phyloP scores from a whole-genome alignment of 2,797 vertebrate genomes.

The Pogoniulus pusillus region DNA sequence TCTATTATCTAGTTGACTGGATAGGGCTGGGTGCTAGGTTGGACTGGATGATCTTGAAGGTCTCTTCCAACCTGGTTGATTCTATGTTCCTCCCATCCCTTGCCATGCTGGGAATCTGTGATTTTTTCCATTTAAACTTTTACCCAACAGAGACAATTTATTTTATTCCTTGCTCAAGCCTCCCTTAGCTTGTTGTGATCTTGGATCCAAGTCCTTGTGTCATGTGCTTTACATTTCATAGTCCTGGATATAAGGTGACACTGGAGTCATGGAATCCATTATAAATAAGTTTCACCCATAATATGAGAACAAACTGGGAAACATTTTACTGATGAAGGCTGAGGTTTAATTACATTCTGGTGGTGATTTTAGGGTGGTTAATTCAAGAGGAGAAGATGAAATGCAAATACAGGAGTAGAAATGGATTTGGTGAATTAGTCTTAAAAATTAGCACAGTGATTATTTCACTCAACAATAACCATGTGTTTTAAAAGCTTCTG shows the following conservation, averaged over 20 bases:
- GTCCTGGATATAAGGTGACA: background rate
- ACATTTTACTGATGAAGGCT: background rate
- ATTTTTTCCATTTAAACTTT: background rate
- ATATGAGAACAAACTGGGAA: conserved; percentile 3
- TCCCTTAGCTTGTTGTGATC: background rate
- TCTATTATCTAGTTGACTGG: too few species aligned
- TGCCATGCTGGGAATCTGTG: too few species aligned
- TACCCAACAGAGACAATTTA: background rate
- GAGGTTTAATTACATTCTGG: conserved; percentile 43
- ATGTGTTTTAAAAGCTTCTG: background rate
- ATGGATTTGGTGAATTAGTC: background rate
- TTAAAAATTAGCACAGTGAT: background rate
- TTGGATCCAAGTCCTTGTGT: background rate
- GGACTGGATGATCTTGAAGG: too few species aligned
- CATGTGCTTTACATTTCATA: background rate
- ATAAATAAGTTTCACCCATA: background rate
- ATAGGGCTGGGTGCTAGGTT: too few species aligned
- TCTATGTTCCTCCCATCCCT: too few species aligned
- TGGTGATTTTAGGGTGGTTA: background rate
- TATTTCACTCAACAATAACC: background rate
- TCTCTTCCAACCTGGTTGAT: too few species aligned
- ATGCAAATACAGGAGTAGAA: background rate
- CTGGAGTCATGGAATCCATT: background rate
- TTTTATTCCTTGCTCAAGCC: background rate
- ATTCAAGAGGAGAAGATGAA: conserved; percentile 3